These are phyloP conservation scores for Tapirus terrestris DNA, from an alignment of 2,113 vertebrate genomes.

Conservation along the genomic window DNA sequence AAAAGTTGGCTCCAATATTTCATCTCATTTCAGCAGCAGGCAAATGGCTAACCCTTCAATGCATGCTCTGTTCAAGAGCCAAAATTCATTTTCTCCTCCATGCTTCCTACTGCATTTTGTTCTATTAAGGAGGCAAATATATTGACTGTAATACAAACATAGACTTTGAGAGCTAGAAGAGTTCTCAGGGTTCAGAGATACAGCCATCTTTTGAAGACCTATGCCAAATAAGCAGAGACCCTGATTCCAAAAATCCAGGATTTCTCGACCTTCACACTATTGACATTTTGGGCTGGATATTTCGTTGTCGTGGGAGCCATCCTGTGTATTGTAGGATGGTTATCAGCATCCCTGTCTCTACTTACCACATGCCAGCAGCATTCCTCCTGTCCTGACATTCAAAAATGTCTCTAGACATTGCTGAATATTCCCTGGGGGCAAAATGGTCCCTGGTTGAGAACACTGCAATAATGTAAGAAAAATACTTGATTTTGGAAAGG, in stretches of 20 bases:
- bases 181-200: not conserved
- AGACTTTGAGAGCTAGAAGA: not conserved
- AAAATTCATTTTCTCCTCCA: not conserved
- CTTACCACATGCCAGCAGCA: not conserved
- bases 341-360: not conserved
- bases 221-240: not conserved
- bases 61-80: not conserved
- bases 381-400: not conserved
- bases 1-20: not conserved
- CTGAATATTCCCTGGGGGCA: not conserved
- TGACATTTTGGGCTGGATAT: not conserved
- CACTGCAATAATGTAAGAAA: not conserved
- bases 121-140: not conserved
- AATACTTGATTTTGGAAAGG: not conserved
- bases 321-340: not conserved
- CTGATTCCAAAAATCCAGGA: not conserved
- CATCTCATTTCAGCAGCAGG: slow-evolving; percentile 50
- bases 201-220: not conserved
- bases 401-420: not conserved
- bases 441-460: not conserved
- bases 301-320: not conserved
- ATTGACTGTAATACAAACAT: slow-evolving; percentile 15
- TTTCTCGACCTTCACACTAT: not conserved
- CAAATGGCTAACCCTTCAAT: slow-evolving; percentile 25
- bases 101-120: not conserved